Percentiles rank a stretch among this genome's conserved stretches.
phyloP scores from a whole-genome alignment of 2,113 vertebrate genomes.

The Phaetusa simplex region DNA sequence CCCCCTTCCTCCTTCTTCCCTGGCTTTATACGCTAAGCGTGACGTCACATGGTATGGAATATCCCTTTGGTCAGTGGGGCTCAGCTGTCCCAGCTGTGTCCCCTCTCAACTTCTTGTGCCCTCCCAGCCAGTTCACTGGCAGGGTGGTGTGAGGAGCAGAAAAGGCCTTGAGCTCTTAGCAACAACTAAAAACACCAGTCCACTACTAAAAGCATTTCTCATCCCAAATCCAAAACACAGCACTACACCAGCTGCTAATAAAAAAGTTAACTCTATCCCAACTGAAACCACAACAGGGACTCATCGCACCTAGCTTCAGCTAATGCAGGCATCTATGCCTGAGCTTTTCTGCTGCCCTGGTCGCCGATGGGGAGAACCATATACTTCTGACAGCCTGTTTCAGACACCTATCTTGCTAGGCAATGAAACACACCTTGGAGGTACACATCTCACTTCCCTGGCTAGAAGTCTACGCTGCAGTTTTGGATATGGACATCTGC shows the following conservation, averaged over 20 bases:
- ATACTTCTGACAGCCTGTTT: neutral
- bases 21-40: neutral
- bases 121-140: neutral
- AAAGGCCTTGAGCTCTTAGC: neutral
- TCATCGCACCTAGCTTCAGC: neutral
- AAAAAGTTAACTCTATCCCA: neutral
- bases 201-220: neutral
- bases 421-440: neutral
- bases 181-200: neutral
- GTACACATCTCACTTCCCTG: neutral
- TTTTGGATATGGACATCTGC: neutral
- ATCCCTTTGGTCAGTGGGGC: neutral
- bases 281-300: neutral
- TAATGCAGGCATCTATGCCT: neutral
- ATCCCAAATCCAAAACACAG: neutral
- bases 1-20: neutral
- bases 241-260: neutral
- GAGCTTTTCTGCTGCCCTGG: neutral
- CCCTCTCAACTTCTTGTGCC: neutral
- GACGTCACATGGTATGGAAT: neutral
- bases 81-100: neutral
- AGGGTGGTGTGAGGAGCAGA: neutral
- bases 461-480: neutral
- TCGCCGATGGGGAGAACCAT: neutral
- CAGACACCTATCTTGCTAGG: neutral